phyloP scores from a whole-genome alignment of 2,888 invertebrate species.

The Lochmaea crataegi region DNA sequence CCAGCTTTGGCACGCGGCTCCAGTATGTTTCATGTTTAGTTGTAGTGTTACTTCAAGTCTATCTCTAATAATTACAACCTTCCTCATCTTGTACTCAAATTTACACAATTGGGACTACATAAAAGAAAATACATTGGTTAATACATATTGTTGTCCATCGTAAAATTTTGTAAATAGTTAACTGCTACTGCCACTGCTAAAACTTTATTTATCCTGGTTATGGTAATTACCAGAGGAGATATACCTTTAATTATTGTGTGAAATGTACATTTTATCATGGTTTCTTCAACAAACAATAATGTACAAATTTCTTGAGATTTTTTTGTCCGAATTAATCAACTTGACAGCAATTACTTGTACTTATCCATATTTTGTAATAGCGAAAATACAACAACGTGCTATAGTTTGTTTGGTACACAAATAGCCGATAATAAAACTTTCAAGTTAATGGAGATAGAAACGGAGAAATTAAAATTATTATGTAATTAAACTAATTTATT shows the following conservation, averaged over 20 bases:
- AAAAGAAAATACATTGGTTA: too few species aligned
- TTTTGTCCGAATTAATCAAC: constrained; percentile 19
- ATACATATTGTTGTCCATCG: too few species aligned
- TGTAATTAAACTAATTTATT: constrained; percentile 3
- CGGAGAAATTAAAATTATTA: not conserved
- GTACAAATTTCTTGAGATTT: constrained; percentile 21
- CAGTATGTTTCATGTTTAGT: too few species aligned
- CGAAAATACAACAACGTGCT: constrained; percentile 2
- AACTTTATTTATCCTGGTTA: constrained; percentile 32
- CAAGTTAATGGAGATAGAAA: not conserved
- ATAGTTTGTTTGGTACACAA: not conserved
- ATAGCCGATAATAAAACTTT: not conserved
- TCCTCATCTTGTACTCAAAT: too few species aligned
- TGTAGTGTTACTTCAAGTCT: too few species aligned
- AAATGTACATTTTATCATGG: constrained; percentile 34
- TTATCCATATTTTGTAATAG: constrained; percentile 20
- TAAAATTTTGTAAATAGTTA: too few species aligned
- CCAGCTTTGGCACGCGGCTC: too few species aligned
- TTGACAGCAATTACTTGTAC: constrained; percentile 18
- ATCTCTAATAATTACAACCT: too few species aligned
- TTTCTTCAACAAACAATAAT: constrained; percentile 17
- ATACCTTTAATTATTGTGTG: constrained; percentile 33
- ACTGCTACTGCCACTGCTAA: constrained; percentile 13
- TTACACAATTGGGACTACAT: too few species aligned
- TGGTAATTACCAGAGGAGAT: constrained; percentile 30